Evolutionary conservation across 2,888 invertebrate genomes (phyloP), one percentile per base, ranked within the genome.

Genomic region (Aplocera efformata): DNA sequence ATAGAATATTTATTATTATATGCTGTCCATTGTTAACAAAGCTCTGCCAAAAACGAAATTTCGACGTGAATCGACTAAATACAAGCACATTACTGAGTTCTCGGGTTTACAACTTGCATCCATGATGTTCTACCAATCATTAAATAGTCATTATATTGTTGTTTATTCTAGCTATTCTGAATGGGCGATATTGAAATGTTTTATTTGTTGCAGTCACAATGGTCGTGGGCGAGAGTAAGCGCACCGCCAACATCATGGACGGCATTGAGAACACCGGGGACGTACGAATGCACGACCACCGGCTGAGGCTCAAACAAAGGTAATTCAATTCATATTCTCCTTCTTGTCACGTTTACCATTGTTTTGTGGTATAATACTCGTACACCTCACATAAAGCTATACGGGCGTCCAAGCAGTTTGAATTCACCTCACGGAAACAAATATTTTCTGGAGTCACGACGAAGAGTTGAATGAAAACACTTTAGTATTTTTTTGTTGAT

Each of bases 231-330:
- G 95, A 95, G 77, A 84, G 61, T 60, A 89, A 89, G 56, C 86
- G 86, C 54, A 74, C 88, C 79, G 92, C 94, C 77, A 94, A 95
- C 89, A 96, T 96, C 69, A 94, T 96, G 95, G 95, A 96, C 65
- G 96, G 96, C 63, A 94, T 96, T 83, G 94, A 95, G 88, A 95
- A 94, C 83, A 95, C 96, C 27, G 96, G 95, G 37, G 94, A 94
- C 71, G 95, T 96, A 62, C 93, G 95, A 59, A 93, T 96, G 78
- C 96, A 96, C 85, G 96, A 96, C 88, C 96, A 96, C 84, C 92
- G 95, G 70, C 91, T 95, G 67, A 94, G 96, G 81, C 90, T 96
- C 67, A 94, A 95, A 71, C 96, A 96, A 83, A 94, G 96, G 96
- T 96, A 84, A 60, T 32, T 10, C 32, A 28, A 26, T 10, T 9